Evolutionary conservation across 2,113 vertebrate species (phyloP).

Genomic region (Albula glossodonta): DNA sequence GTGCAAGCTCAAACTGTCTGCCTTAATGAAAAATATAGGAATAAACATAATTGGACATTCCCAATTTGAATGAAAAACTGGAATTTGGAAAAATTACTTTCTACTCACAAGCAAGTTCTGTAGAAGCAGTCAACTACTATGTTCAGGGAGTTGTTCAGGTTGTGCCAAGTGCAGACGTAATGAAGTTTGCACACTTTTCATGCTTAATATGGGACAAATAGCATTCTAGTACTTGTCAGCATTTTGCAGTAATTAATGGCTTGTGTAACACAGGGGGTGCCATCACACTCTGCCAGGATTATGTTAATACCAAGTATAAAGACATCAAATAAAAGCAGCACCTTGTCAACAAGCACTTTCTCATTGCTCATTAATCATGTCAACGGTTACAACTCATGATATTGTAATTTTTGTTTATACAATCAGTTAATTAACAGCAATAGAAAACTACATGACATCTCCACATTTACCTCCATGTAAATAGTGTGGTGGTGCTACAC

Average conservation of each 20-base stretch:
- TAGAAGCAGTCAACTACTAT: not conserved
- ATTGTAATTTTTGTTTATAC: slow-evolving; percentile 3
- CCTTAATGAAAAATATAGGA: too few relatives aligned
- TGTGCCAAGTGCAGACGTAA: not conserved
- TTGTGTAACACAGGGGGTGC: not conserved
- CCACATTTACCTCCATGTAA: not conserved
- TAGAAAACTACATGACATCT: not conserved
- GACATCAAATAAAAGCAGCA: slow-evolving; percentile 1
- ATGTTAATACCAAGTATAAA: not conserved
- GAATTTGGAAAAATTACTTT: too few relatives aligned
- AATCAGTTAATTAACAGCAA: not conserved
- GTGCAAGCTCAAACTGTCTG: too few relatives aligned
- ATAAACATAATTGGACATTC: too few relatives aligned
- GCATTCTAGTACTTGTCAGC: not conserved
- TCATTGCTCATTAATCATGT: not conserved
- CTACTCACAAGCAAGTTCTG: too few relatives aligned
- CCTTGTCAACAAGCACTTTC: slow-evolving; percentile 5
- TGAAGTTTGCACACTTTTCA: not conserved
- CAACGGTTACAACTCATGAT: not conserved
- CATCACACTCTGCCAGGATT: not conserved
- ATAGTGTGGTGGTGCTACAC: not conserved
- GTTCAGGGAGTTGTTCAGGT: not conserved
- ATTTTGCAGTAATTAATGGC: slow-evolving; percentile 7
- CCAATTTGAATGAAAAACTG: too few relatives aligned
- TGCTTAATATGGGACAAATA: not conserved